Base-by-base conservation (phyloP, 2,113 vertebrate species). In the Baryphthengus martii region DNA sequence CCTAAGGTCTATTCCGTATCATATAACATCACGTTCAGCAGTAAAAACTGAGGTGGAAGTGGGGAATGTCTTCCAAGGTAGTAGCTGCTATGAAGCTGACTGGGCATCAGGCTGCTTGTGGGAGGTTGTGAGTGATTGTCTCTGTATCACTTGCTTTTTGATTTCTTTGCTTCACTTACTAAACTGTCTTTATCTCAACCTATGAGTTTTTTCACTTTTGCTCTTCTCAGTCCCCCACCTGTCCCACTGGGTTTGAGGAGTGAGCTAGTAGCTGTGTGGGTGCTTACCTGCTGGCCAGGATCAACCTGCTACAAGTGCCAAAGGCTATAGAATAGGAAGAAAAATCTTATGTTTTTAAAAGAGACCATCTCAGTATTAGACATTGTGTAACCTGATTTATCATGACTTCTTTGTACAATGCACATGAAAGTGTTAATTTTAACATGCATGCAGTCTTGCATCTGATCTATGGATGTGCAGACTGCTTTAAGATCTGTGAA, bases 211-310 rank as follows among this genome's bases (percentile, higher is more conserved):
- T 21, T 71, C 44, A 56, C n/a, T 28, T 47, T 67, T 67, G 65
- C 31, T n/a, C 16, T 45, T 47, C 42, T 72, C 13, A 52, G 77
- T 92, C 39, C 47, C 42, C 52, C n/a, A 52, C 17, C 25, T 89
- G 3, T 58, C n/a, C 55, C 33, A 42, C 16, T 0, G 1, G 7
- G 17, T 11, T 4, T 55, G 47, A 5, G 19, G 15, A 84, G 33
- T 1, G 3, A 70, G 25, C 0, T 0, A 49, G 17, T 0, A 1
- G 21, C 17, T 63, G 8, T 72, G 71, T 67, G 33, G 15, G 25
- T 62, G 10, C 11, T 56, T 40, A 44, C 8, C 17, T 67, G 6
- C 37, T 62, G 26, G 26, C 17, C 42, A 52, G 44, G 23, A 12
- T 63, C 53, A 78, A 56, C 11, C 11, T 23, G 19, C 9, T 52